A percentile compares a stretch with the other conserved stretches of the same genome.
phyloP scores from a whole-genome alignment of 1,140 invertebrate species.

The Aricia agestis region DNA sequence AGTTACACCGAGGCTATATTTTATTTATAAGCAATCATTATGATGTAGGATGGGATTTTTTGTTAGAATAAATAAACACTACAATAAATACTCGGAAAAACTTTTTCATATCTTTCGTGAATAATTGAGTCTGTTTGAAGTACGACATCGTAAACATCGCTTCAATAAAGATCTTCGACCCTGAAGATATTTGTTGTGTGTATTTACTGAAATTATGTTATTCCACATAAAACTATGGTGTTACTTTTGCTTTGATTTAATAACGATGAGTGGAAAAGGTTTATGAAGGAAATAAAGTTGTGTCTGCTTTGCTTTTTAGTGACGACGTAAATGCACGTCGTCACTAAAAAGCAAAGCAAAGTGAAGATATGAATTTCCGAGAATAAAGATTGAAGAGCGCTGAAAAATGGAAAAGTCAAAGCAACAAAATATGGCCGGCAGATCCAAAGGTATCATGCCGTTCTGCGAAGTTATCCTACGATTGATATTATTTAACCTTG shows the following conservation, averaged over 20 bases:
- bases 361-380: no score
- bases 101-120: slow-evolving; percentile 11
- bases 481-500: not conserved
- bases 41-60: slow-evolving; percentile 3
- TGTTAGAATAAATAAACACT: slow-evolving; percentile 4
- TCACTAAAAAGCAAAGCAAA: no score
- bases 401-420: no score
- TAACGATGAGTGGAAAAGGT: not conserved
- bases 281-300: no score
- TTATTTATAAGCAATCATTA: slow-evolving; percentile 5
- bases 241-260: not conserved
- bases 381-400: no score
- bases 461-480: not conserved
- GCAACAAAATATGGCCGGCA: no score
- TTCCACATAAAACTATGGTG: not conserved
- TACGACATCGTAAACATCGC: slow-evolving; percentile 5
- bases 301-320: no score
- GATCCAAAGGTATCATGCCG: no score
- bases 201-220: not conserved
- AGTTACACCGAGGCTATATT: not conserved
- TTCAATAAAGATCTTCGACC: not conserved
- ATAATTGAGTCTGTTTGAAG: slow-evolving; percentile 5
- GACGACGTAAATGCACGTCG: no score
- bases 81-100: slow-evolving; percentile 8
- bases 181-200: not conserved